These are phyloP conservation scores for Aphelinus atriplicis DNA, from an alignment of 1,140 invertebrate genomes.

Conservation along the genomic window DNA sequence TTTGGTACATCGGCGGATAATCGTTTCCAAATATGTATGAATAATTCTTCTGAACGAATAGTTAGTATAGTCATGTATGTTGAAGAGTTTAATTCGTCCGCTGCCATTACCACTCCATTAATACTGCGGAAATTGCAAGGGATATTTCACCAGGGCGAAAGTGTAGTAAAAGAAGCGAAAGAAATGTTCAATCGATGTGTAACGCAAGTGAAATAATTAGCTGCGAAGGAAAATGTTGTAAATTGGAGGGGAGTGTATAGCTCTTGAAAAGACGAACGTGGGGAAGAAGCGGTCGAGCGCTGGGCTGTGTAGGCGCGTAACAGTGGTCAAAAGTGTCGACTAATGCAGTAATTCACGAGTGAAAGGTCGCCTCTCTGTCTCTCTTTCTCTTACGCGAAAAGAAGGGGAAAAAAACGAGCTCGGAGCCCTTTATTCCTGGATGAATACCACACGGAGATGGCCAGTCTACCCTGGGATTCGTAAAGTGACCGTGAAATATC, in stretches of 20 bases:
- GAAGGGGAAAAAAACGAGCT: background rate
- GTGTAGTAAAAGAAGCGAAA: no score
- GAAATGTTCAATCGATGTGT: no score
- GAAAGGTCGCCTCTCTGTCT: conserved; percentile 11
- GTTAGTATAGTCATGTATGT: no score
- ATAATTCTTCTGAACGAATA: no score
- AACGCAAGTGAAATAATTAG: background rate
- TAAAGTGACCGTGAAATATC: conserved; percentile 57
- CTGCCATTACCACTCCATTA: no score
- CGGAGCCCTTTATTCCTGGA: conserved; percentile 21
- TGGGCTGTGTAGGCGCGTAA: background rate
- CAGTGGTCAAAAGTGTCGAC: conserved; percentile 14
- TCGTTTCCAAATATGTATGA: no score
- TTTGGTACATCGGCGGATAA: no score
- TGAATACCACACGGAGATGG: background rate
- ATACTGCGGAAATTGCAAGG: no score
- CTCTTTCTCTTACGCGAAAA: background rate
- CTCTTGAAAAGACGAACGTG: conserved; percentile 1
- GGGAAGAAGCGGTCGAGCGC: background rate
- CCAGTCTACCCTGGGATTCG: conserved; percentile 46
- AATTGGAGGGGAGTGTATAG: conserved; percentile 10
- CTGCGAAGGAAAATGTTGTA: background rate
- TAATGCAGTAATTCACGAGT: conserved; percentile 32
- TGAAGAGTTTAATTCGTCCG: no score
- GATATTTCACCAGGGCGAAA: no score